A percentile compares a stretch with the other conserved stretches of the same genome.
Conservation (phyloP, 2,888 invertebrate species). For the Sphaeridia pumilis region DNA sequence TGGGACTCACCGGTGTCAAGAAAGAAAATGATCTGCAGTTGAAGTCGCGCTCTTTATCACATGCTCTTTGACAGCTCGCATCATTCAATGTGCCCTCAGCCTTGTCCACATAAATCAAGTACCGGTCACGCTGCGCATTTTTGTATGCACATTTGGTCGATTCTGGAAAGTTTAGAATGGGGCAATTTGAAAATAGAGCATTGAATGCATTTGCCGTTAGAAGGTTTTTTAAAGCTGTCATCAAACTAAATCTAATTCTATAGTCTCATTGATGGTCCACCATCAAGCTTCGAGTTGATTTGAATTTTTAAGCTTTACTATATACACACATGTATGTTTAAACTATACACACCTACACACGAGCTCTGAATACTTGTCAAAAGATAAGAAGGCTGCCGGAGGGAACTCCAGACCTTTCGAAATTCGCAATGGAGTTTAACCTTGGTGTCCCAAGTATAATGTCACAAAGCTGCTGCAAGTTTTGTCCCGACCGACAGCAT, state of each 20-base stretch:
- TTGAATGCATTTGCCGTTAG: background rate
- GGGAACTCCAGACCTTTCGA: too few species aligned
- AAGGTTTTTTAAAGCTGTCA: background rate
- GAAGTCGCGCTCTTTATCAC: conserved; percentile 41
- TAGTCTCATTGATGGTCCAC: too few species aligned
- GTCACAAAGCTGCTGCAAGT: too few species aligned
- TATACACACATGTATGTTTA: too few species aligned
- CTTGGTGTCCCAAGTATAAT: too few species aligned
- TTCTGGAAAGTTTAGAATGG: conserved; percentile 27
- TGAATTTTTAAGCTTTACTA: too few species aligned
- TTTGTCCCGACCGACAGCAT: too few species aligned
- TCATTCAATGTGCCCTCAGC: conserved; percentile 40
- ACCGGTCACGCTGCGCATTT: conserved; percentile 39
- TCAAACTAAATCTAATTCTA: background rate
- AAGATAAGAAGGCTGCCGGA: too few species aligned
- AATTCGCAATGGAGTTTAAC: too few species aligned
- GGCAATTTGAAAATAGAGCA: background rate
- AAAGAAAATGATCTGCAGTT: conserved; percentile 42
- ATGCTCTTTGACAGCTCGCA: conserved; percentile 41
- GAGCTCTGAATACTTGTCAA: too few species aligned
- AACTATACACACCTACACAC: too few species aligned
- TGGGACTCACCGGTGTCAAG: conserved; percentile 37
- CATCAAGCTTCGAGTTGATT: too few species aligned
- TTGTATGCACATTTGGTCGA: conserved; percentile 39
- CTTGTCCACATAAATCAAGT: conserved; percentile 41